Evolutionary conservation across 1,140 invertebrate genomes (phyloP), one percentile per base, ranked within the genome.

Genomic region (Papilio aristodemus): DNA sequence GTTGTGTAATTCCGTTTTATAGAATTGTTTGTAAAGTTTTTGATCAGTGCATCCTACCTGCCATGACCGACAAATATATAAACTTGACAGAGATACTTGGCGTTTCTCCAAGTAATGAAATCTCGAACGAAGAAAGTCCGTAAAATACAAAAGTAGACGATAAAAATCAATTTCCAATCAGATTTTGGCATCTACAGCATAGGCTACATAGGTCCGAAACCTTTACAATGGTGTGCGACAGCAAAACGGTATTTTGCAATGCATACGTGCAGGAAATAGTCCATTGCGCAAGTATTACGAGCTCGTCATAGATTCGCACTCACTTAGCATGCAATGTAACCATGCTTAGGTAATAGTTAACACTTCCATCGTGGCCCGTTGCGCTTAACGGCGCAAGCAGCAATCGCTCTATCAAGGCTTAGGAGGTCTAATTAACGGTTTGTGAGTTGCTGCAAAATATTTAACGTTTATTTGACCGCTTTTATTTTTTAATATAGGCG

Each of bases 301-400:
- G 68, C 46, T 50, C 62, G 68, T 73, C 73, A 74, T 74, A 76
- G 70, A 70, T 71, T 71, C 60, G 63, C 67, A 68, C 57, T 69
- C 76, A 76, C 74, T 81, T 79, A 78, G 73, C 73, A 81, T 78
- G 74, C 79, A 75, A 67, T 78, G 76, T 73, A 70, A 73, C 73
- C 71, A 58, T 38, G 63, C 46, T 78, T 69, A 71, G 58, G 79
- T 77, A 81, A 81, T 72, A 75, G 19, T 71, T 73, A 70, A 67
- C 73, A 68, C 69, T 71, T 75, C 67, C 68, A 66, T 36, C 73
- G 68, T n/a, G n/a, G n/a, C 67, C 43, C 46, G 46, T 54, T 54
- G 46, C 46, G 19, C 46, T 54, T 25, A 54, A 10, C 19, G 46
- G 19, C 19, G 46, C 17, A 19, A 19, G 1, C 9, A 54, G 46